phyloP scores from a whole-genome alignment of 2,888 invertebrate genomes.

The Ophion costatus region DNA sequence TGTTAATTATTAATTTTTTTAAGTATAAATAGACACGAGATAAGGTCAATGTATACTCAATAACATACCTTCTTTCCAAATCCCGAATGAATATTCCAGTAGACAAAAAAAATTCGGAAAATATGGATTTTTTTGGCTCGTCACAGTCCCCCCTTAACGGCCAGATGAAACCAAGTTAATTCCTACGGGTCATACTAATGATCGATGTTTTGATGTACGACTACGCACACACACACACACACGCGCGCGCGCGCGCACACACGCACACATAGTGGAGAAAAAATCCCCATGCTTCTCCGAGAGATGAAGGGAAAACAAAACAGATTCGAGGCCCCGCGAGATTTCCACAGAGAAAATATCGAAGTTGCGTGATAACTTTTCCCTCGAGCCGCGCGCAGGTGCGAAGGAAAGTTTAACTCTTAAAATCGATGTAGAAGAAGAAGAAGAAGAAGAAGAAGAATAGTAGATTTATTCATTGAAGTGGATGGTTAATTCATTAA shows the following conservation, averaged over 20 bases:
- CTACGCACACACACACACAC: no score
- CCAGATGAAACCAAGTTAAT: no score
- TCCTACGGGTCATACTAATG: background rate
- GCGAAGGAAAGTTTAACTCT: slow-evolving; percentile 26
- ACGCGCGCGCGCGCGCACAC: no score
- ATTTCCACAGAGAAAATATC: background rate
- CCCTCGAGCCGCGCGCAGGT: background rate
- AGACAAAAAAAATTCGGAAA: no score
- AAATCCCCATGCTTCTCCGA: background rate
- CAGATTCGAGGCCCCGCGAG: background rate
- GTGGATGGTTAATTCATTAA: slow-evolving; percentile 52
- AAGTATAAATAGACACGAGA: no score
- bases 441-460: background rate
- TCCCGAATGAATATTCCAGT: no score
- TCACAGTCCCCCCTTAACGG: no score
- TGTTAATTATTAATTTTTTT: no score
- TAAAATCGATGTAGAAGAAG: slow-evolving; percentile 14
- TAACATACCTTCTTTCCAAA: no score
- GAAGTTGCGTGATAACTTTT: background rate
- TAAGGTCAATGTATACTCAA: no score
- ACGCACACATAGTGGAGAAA: background rate
- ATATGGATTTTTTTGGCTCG: no score
- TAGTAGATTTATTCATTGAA: slow-evolving; percentile 40
- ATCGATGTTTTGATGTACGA: slow-evolving; percentile 8
- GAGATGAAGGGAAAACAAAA: slow-evolving; percentile 15